Conservation (phyloP, 2,113 vertebrate genomes). For the Scopus umbretta region DNA sequence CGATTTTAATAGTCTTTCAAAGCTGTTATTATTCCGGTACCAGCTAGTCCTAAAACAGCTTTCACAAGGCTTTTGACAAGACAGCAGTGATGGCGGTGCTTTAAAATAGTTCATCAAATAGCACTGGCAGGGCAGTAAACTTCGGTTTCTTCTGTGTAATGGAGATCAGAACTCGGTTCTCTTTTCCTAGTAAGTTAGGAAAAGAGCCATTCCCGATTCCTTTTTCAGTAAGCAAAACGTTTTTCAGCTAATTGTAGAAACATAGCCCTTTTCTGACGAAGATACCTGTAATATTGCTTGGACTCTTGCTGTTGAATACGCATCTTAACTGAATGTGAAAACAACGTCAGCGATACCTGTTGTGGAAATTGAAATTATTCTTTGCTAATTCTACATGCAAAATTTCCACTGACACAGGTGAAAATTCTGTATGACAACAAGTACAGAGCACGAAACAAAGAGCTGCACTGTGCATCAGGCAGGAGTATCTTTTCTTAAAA, state of each 20-base stretch:
- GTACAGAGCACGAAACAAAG: neutral
- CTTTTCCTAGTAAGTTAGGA: neutral
- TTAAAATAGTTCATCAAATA: neutral
- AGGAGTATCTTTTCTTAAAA: neutral
- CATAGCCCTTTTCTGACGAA: neutral
- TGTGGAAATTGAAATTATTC: neutral
- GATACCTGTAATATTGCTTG: neutral
- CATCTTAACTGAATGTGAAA: neutral
- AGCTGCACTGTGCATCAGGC: neutral
- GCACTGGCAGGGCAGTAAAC: neutral
- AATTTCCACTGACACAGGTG: neutral
- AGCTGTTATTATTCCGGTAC: neutral
- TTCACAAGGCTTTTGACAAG: neutral
- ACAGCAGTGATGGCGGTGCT: neutral
- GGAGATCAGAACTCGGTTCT: neutral
- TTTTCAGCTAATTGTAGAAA: neutral
- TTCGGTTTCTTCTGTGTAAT: neutral
- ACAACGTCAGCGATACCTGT: neutral
- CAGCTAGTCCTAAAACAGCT: neutral
- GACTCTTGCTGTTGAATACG: neutral
- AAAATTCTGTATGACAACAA: neutral
- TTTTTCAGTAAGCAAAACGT: neutral
- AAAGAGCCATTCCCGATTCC: neutral
- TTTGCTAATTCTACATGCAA: neutral
- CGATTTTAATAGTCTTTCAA: neutral